These are phyloP conservation scores for Psophia crepitans DNA, from an alignment of 2,113 vertebrate genomes.

Conservation along the genomic window DNA sequence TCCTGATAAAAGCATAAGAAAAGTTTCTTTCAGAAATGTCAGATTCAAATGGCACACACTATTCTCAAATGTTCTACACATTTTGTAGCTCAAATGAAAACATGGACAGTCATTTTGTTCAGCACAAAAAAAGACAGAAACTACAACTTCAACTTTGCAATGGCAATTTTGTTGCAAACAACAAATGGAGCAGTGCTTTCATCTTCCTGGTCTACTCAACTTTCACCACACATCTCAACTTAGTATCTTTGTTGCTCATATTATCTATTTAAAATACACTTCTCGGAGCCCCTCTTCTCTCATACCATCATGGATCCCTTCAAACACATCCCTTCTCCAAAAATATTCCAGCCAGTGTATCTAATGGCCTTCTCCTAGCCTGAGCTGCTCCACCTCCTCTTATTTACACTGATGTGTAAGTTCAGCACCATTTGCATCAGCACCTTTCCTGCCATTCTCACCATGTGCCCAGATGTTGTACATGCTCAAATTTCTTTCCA, in stretches of 20 bases:
- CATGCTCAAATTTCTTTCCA: neutral
- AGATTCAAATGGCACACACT: neutral
- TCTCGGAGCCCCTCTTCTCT: neutral
- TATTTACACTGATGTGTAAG: neutral
- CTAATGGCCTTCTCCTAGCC: neutral
- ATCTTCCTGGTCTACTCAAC: neutral
- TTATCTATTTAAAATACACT: neutral
- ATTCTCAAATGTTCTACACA: conserved; percentile 48
- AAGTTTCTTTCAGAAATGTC: neutral
- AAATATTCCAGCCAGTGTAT: neutral
- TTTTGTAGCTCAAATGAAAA: conserved; percentile 52
- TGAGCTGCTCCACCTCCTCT: neutral
- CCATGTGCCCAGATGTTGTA: neutral
- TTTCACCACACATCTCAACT: neutral
- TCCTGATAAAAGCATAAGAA: neutral
- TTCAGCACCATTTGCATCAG: neutral
- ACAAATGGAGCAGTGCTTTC: neutral
- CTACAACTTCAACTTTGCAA: conserved; percentile 53
- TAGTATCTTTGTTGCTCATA: neutral
- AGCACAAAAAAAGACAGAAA: conserved; percentile 56
- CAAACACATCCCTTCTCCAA: neutral
- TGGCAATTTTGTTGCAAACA: conserved; percentile 53
- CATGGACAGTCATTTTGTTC: conserved; percentile 24
- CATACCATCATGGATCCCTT: neutral
- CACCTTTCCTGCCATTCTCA: neutral